Evolutionary conservation across 2,888 invertebrate species (phyloP).

Genomic region (Frankliniella intonsa): DNA sequence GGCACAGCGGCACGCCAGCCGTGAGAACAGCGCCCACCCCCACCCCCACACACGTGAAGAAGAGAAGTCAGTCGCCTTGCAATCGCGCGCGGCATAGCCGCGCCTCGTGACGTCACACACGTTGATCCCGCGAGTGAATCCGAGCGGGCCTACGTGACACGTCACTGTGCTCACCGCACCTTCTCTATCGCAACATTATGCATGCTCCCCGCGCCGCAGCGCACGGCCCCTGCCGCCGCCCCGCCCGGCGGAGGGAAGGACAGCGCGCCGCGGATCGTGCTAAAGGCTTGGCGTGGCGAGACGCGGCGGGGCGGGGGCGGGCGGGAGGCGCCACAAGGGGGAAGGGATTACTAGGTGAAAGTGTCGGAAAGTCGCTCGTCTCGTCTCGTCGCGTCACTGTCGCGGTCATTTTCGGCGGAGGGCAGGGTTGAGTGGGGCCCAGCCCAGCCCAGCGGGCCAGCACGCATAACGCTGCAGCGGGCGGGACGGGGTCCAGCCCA

Average conservation of each 20-base stretch:
- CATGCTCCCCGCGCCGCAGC: no score
- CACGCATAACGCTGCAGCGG: not conserved
- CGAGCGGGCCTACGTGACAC: no score
- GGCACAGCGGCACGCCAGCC: no score
- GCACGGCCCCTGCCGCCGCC: not conserved
- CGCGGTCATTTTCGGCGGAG: no score
- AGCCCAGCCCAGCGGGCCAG: no score
- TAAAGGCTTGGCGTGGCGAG: not conserved
- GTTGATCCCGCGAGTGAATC: no score
- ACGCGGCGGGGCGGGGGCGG: not conserved
- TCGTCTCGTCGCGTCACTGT: not conserved
- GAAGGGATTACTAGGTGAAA: slow-evolving; percentile 1
- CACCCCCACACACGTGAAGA: not conserved
- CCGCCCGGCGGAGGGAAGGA: no score
- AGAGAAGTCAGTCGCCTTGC: not conserved
- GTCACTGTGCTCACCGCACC: no score
- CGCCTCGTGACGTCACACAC: not conserved
- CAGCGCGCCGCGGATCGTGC: not conserved
- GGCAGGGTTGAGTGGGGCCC: no score
- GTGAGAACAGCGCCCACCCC: no score
- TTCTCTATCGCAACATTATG: no score
- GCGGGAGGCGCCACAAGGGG: not conserved
- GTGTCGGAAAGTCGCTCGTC: slow-evolving; percentile 6
- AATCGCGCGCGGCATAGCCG: not conserved
- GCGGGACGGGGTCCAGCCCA: not conserved